phyloP scores from a whole-genome alignment of 2,113 vertebrate species.

The Oreochromis tanganicae region DNA sequence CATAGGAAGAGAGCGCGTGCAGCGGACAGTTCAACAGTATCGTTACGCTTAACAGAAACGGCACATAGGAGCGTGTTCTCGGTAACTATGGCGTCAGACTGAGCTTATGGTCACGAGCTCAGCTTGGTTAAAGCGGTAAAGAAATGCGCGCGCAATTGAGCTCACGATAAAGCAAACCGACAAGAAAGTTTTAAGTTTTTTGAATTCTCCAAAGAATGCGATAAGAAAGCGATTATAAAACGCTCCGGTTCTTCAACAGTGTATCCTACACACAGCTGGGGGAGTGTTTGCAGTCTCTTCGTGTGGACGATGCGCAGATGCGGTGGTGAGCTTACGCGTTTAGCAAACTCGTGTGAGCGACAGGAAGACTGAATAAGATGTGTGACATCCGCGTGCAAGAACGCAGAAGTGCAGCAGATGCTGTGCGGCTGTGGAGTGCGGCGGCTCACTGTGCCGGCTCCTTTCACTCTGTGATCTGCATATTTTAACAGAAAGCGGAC shows the following conservation, averaged over 20 bases:
- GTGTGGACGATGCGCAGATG: not conserved
- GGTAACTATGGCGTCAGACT: not conserved
- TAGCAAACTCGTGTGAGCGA: not conserved
- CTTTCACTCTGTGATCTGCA: not conserved
- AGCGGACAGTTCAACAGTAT: not conserved
- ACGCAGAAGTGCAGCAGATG: not conserved
- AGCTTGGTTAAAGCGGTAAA: not conserved
- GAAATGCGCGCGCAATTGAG: not conserved
- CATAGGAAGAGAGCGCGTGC: not conserved
- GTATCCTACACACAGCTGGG: not conserved
- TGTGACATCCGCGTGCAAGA: constrained; percentile 21
- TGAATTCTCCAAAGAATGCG: not conserved
- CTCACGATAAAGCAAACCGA: not conserved
- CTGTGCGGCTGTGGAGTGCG: not conserved
- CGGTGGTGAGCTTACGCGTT: not conserved
- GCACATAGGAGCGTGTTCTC: not conserved
- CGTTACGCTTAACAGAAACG: not conserved
- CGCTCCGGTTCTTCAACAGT: not conserved
- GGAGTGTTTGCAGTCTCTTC: not conserved
- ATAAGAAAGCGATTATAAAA: not conserved
- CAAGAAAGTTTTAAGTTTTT: not conserved
- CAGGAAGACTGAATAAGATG: constrained; percentile 31
- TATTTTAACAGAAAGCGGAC: not conserved
- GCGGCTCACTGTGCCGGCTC: not conserved
- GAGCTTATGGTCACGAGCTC: not conserved